Percentiles rank a stretch among this genome's conserved stretches.
Conservation (phyloP, 2,888 invertebrate species). For the Piscicola geometra region DNA sequence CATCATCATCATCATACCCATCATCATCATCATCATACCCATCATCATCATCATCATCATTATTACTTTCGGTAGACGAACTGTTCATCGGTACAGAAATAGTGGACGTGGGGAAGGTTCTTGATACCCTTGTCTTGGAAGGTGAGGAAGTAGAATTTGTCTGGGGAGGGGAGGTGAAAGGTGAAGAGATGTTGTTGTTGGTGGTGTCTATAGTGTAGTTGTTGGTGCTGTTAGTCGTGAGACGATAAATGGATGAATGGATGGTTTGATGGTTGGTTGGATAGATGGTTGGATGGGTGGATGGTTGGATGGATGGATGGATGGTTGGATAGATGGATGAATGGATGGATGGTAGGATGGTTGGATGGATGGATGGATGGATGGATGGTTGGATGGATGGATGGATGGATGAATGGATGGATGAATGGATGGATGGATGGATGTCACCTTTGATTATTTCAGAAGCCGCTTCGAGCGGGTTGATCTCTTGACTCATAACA, state of each 20-base stretch:
- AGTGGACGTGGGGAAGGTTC: slow-evolving; percentile 60
- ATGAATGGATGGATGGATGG: slow-evolving; percentile 23
- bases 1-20: neutral
- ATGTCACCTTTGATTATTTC: neutral
- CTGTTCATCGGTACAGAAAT: slow-evolving; percentile 83
- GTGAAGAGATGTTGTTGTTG: neutral
- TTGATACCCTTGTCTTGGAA: slow-evolving; percentile 22
- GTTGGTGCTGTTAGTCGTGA: neutral
- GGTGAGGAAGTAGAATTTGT: slow-evolving; percentile 33
- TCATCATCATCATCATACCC: neutral
- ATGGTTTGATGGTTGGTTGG: slow-evolving; percentile 8
- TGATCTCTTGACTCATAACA: neutral
- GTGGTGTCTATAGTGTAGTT: neutral
- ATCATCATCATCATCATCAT: neutral
- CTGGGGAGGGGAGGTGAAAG: slow-evolving; percentile 16
- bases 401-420: slow-evolving; percentile 28
- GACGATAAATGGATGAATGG: neutral
- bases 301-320: slow-evolving; percentile 14
- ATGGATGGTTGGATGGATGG: slow-evolving; percentile 21
- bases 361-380: slow-evolving; percentile 6
- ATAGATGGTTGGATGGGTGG: slow-evolving; percentile 16
- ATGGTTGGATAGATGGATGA: slow-evolving; percentile 14
- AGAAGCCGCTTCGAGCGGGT: too few relatives aligned
- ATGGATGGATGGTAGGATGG: slow-evolving; percentile 14
- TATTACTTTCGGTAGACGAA: slow-evolving; percentile 77